Base-by-base conservation (phyloP, 37 sponge, comb jelly and placozoan species). In the Tethya wilhelma region DNA sequence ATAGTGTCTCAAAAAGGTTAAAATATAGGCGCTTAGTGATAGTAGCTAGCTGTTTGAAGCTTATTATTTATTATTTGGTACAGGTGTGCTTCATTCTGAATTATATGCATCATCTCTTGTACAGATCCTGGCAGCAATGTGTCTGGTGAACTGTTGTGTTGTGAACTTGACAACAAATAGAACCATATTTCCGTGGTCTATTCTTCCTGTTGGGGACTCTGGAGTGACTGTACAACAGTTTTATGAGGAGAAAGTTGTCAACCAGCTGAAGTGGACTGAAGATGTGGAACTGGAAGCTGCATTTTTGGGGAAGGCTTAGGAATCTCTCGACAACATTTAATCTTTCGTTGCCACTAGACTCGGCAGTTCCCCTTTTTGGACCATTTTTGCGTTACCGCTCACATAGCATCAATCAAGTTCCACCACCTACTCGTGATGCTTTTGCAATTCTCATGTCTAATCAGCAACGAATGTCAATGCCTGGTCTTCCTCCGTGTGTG, bases 121-220 rank as follows among this genome's bases (percentile, higher is more conserved):
- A 1, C 70, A 69, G 70, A 2, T 69, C 22, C 70, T 69, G 44
- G 44, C 57, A 17, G 55, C 57, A 53, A 73, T 73, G 74, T 53
- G 8, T 73, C 58, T 75, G 41, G 63, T 75, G 63, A 75, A 75
- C 44, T 75, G 63, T 43, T 40, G 77, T 56, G 75, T 74, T 29
- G 14, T 38, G 26, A 57, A 59, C 63, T n/a, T n/a, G n/a, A 22
- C 43, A 1, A 23, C 63, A 60, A 75, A 60, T 38, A 59, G 38
- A 23, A 75, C 63, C 23, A 2, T 75, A 2, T 60, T 75, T 23
- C 77, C 77, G 5, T 75, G 77, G 77, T 42, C 28, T 2, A 75
- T 75, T 39, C 40, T 75, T 11, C 59, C 77, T 8, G 41, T 30
- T 2, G 77, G 63, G 8, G 77, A 40, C 0, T 11, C 75, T 34